A percentile compares a stretch with the other conserved stretches of the same genome.
phyloP scores from a whole-genome alignment of 2,888 invertebrate species.

The Thysanoteuthis rhombus region DNA sequence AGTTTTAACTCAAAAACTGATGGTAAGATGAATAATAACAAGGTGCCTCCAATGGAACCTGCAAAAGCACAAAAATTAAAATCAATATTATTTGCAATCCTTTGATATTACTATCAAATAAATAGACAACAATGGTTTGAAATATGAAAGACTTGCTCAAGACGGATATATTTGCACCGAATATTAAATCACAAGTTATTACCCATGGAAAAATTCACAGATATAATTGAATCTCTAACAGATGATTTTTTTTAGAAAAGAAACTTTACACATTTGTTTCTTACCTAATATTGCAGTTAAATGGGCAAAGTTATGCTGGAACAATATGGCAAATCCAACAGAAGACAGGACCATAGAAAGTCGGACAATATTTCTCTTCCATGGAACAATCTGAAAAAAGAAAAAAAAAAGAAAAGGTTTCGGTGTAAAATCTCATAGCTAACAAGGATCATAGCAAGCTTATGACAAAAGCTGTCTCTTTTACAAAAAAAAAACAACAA shows the following conservation, averaged over 20 bases:
- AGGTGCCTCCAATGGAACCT: conserved; percentile 64
- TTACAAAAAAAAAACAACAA: too few relatives aligned
- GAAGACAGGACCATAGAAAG: conserved; percentile 52
- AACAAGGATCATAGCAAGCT: too few relatives aligned
- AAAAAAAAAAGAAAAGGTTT: too few relatives aligned
- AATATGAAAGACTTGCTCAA: too few relatives aligned
- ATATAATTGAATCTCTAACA: too few relatives aligned
- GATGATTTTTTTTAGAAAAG: too few relatives aligned
- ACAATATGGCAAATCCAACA: conserved; percentile 57
- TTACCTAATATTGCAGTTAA: conserved; percentile 61
- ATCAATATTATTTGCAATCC: not conserved
- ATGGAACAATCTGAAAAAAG: conserved; percentile 55
- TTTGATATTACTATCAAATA: too few relatives aligned
- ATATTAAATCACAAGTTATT: not conserved
- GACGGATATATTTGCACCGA: too few relatives aligned
- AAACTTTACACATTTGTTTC: conserved; percentile 33
- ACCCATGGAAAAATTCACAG: too few relatives aligned
- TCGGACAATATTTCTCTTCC: conserved; percentile 63
- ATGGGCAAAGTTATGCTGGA: conserved; percentile 62
- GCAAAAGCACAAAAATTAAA: conserved; percentile 36
- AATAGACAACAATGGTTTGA: too few relatives aligned
- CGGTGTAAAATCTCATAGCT: too few relatives aligned
- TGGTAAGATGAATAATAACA: conserved; percentile 62
- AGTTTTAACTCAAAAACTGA: conserved; percentile 61
- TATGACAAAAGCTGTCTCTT: too few relatives aligned